Percentiles rank a stretch among this genome's conserved stretches.
Conservation (phyloP, 2,797 vertebrate genomes). For the Paguma larvata region DNA sequence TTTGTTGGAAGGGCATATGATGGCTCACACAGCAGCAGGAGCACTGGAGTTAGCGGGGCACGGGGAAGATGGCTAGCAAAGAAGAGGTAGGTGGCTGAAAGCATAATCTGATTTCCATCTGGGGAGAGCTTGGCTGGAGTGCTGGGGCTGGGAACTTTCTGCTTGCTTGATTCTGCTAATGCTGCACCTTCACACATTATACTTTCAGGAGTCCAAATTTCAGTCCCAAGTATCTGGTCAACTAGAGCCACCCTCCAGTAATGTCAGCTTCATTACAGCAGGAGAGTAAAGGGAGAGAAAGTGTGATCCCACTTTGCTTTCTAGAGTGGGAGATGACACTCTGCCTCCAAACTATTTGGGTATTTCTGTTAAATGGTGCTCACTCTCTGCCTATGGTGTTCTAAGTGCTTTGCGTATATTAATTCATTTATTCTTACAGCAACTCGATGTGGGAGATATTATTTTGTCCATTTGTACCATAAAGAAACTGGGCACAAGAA, state of each 20-base stretch:
- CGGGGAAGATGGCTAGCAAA: neutral
- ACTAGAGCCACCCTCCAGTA: neutral
- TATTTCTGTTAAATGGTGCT: constrained; percentile 28
- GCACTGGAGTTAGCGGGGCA: neutral
- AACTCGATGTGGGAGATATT: neutral
- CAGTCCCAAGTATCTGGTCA: neutral
- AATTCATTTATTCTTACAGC: neutral
- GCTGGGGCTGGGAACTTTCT: neutral
- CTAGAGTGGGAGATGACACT: neutral
- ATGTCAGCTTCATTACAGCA: neutral
- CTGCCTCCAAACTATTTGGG: neutral
- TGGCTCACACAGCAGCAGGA: neutral
- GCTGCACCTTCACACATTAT: neutral
- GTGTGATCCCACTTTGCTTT: neutral
- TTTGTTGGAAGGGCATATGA: neutral
- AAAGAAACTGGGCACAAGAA: neutral
- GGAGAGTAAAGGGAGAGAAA: neutral
- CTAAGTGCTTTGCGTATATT: neutral
- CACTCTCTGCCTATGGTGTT: neutral
- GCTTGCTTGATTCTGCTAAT: neutral
- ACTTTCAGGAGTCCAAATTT: constrained; percentile 4
- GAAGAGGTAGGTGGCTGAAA: neutral
- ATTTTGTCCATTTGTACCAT: neutral
- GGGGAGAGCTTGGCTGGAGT: neutral
- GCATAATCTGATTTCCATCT: neutral